These are phyloP conservation scores for Sinocyclocheilus grahami DNA, from an alignment of 2,113 vertebrate genomes.

Conservation along the genomic window DNA sequence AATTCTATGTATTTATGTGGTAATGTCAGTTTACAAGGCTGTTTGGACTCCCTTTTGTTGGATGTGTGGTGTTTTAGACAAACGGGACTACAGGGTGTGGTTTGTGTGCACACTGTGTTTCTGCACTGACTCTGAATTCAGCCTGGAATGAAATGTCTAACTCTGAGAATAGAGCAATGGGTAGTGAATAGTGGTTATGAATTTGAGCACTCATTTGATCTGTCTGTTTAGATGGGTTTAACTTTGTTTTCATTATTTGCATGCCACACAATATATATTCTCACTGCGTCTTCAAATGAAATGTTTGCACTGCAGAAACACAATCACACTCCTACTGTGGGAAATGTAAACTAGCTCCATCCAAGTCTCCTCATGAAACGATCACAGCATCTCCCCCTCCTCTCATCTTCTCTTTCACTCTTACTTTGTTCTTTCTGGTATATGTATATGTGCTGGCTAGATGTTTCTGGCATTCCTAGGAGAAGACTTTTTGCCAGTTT, in stretches of 20 bases:
- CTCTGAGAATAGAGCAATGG: background rate
- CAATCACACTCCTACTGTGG: background rate
- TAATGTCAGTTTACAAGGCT: slow-evolving; percentile 17
- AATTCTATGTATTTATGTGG: background rate
- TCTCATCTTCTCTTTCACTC: background rate
- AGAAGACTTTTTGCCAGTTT: background rate
- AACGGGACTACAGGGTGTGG: background rate
- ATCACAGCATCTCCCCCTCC: background rate
- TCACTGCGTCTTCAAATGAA: background rate
- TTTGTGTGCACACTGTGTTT: background rate
- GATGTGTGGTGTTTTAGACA: background rate
- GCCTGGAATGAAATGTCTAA: background rate
- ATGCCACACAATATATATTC: background rate
- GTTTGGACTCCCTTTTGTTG: background rate
- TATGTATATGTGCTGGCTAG: background rate
- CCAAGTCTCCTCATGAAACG: background rate
- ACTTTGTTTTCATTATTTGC: background rate
- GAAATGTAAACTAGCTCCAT: slow-evolving; percentile 32
- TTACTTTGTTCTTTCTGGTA: background rate
- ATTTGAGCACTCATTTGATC: slow-evolving; percentile 5
- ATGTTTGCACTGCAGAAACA: slow-evolving; percentile 20
- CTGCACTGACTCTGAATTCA: background rate
- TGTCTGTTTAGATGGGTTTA: background rate
- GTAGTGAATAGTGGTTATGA: background rate
- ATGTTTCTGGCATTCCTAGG: background rate